Evolutionary conservation across 2,888 invertebrate species (phyloP), one percentile per base, ranked within the genome.

Genomic region (Gibbula magus): DNA sequence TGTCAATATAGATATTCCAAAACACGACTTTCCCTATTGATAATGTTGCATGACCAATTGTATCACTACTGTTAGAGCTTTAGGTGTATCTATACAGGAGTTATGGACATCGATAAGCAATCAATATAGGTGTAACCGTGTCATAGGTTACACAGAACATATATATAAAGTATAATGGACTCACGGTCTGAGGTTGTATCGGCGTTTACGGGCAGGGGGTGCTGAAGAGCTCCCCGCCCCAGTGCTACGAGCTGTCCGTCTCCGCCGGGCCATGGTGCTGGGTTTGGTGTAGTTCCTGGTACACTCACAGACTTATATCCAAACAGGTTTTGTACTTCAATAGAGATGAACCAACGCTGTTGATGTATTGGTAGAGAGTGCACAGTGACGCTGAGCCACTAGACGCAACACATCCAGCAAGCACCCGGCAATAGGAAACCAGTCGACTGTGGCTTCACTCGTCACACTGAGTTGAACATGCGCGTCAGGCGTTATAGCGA

Each of bases 131-230:
- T 10, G 45, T 45, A 13, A 56, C 13, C 4, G 7, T 1, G 8
- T 10, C 45, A 25, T 61, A 77, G 22, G 22, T 20, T 7, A 77
- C n/a, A 29, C 10, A 73, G 5, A 7, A n/a, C 13, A 22, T 25
- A 8, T 20, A 56, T 20, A n/a, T 2, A 5, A 20, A 54, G 56
- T 7, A n/a, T 25, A n/a, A 8, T n/a, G 5, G 29, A 73, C 70
- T 35, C n/a, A 73, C 70, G 70, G 20, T 73, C 70, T 73, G 39
- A 73, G 35, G 39, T 73, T 73, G 20, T 73, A 73, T 73, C 70
- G 35, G 16, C 45, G 70, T 73, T 35, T 29, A 35, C 70, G 35
- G 10, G 52, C 25, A 4, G 25, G 52, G 25, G 51, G 22, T 4
- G 53, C 10, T 13, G 22, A 4, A 1, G 20, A 29, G 10, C n/a